These are phyloP conservation scores for Tor tambroides DNA, from an alignment of 2,113 vertebrate genomes.

Conservation along the genomic window DNA sequence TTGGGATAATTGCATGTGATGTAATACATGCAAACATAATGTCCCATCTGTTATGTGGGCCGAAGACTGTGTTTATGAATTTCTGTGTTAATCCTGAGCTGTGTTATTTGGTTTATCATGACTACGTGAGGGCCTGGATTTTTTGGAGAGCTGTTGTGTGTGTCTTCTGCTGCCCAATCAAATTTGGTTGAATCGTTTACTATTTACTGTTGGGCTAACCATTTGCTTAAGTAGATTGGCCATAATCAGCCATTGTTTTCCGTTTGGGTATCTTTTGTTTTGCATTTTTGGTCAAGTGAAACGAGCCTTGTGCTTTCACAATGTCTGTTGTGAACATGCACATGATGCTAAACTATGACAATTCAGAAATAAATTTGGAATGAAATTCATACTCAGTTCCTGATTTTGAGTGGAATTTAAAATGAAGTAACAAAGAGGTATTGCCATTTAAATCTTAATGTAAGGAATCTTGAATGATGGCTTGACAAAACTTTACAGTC, in stretches of 20 bases:
- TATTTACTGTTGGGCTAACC: background rate
- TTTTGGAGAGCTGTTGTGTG: background rate
- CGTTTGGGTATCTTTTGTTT: background rate
- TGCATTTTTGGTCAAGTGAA: background rate
- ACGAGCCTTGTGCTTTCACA: background rate
- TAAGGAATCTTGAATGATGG: background rate
- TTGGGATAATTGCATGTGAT: background rate
- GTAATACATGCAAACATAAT: constrained; percentile 5
- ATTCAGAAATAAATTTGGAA: too few relatives aligned
- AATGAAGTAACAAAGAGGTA: background rate
- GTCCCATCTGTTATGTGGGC: background rate
- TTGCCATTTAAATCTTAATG: background rate
- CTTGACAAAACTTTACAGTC: background rate
- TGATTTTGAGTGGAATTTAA: background rate
- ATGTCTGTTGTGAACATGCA: background rate
- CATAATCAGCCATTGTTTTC: background rate
- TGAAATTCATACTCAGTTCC: too few relatives aligned
- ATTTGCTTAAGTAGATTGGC: background rate
- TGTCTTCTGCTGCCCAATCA: background rate
- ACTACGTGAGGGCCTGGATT: background rate
- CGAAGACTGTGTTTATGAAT: background rate
- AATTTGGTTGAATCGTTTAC: background rate
- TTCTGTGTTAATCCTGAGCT: background rate
- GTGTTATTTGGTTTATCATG: background rate
- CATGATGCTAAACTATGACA: background rate